phyloP scores from a whole-genome alignment of 2,888 invertebrate species.

The Parascotia fuliginaria region DNA sequence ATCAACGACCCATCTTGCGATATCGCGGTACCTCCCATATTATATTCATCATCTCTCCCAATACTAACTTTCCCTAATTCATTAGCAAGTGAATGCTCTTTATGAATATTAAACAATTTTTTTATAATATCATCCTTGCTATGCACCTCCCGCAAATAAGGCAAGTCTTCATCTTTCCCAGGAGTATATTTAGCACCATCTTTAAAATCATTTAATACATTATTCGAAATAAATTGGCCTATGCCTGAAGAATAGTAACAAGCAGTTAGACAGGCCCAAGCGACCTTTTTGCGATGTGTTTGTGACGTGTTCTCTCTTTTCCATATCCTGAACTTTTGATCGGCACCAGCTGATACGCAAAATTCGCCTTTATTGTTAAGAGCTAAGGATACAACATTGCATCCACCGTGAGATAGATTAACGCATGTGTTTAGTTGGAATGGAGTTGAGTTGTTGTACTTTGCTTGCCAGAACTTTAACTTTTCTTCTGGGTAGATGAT shows the following conservation, averaged over 20 bases:
- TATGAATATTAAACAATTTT: slow-evolving; percentile 70
- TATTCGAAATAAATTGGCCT: slow-evolving; percentile 63
- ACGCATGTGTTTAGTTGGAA: slow-evolving; percentile 75
- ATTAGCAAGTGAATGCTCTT: slow-evolving; percentile 51
- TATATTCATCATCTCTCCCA: slow-evolving; percentile 52
- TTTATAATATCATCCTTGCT: slow-evolving; percentile 58
- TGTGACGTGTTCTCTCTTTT: slow-evolving; percentile 54
- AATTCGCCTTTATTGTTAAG: slow-evolving; percentile 68
- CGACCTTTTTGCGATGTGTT: slow-evolving; percentile 43
- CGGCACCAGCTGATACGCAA: slow-evolving; percentile 77
- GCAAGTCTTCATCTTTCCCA: slow-evolving; percentile 44
- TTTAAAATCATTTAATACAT: slow-evolving; percentile 68
- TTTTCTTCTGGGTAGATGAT: slow-evolving; percentile 73
- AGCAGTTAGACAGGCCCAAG: slow-evolving; percentile 73
- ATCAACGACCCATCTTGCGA: slow-evolving; percentile 80
- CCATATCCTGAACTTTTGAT: slow-evolving; percentile 79
- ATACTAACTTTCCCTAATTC: slow-evolving; percentile 41
- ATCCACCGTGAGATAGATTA: slow-evolving; percentile 76
- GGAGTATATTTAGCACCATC: slow-evolving; percentile 44
- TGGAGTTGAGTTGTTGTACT: slow-evolving; percentile 52
- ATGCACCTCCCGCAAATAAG: slow-evolving; percentile 55
- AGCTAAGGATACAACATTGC: slow-evolving; percentile 68
- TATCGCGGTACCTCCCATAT: slow-evolving; percentile 77
- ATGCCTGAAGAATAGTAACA: slow-evolving; percentile 79
- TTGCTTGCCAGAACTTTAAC: slow-evolving; percentile 72